Evolutionary conservation across 2,113 vertebrate genomes (phyloP).

Genomic region (Bufo bufo): DNA sequence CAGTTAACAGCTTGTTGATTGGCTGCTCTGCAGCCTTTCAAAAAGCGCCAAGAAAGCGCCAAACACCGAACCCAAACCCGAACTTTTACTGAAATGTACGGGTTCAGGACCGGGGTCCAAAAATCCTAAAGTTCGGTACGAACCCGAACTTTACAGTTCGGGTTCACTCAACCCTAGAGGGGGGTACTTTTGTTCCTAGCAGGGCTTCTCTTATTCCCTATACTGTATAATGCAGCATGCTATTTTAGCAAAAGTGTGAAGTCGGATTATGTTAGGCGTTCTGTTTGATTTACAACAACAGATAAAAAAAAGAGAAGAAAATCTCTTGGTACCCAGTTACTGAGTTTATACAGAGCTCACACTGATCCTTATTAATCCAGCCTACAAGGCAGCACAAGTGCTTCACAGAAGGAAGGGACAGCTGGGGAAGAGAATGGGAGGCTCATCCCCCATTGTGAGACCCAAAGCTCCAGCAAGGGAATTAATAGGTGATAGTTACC

Average conservation of each 20-base stretch:
- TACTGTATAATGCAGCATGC: background rate
- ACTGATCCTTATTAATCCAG: slow-evolving; percentile 12
- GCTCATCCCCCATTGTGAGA: slow-evolving; percentile 9
- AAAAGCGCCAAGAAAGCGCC: too few species aligned
- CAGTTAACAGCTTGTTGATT: too few species aligned
- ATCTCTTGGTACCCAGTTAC: background rate
- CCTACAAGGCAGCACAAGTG: slow-evolving; percentile 15
- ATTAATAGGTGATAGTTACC: background rate
- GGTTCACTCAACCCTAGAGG: too few species aligned
- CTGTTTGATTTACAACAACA: background rate
- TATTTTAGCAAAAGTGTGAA: background rate
- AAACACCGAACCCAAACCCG: too few species aligned
- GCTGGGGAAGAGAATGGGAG: background rate
- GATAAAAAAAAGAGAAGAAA: background rate
- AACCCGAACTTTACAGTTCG: too few species aligned
- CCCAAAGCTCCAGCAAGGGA: background rate
- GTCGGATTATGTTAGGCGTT: background rate
- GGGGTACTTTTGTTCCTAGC: too few species aligned
- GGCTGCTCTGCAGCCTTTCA: too few species aligned
- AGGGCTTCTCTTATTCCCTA: background rate
- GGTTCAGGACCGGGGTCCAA: too few species aligned
- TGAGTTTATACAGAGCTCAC: background rate
- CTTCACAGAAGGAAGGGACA: background rate
- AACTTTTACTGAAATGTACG: too few species aligned
- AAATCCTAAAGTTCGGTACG: too few species aligned